Base-by-base conservation (phyloP, 2,888 invertebrate species). In the Stenchaetothrips biformis region DNA sequence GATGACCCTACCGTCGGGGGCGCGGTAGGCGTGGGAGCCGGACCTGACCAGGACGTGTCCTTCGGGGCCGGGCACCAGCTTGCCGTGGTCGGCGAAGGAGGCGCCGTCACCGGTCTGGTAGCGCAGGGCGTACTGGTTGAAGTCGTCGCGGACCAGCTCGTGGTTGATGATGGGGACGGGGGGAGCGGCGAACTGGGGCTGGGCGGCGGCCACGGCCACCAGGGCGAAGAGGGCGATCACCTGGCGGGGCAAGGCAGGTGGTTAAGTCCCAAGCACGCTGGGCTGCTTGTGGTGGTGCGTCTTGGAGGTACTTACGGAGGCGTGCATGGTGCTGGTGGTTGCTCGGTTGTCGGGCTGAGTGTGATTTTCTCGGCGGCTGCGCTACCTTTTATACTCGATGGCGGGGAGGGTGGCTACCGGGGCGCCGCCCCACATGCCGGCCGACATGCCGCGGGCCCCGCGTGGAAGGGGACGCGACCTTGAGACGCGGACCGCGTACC, bases 211-310 rank as follows among this genome's bases (percentile, higher is more conserved):
- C 67, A 74, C 67, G 67, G 25, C 67, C 67, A 74, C 67, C 21
- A 74, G 67, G 67, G 67, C 67, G 67, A 74, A 21, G 21, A 74
- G 67, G 25, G 67, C 67, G 67, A 21, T 25, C 21, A 74, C 67
- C 67, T 74, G 67, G 2, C 67, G 25, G 67, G 21, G 21, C 7
- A 74, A 25, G 67, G 25, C 7, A 1, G 67, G n/a, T 2, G 18
- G 59, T 59, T 59, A 59, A 4, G 37, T 37, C 4, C 37, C 37
- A 37, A n/a, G n/a, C n/a, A n/a, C n/a, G n/a, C 4, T 4, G 37
- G 37, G 37, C 37, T 37, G 37, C 37, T 4, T 4, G 37, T 37
- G 37, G 2, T 37, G 37, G 37, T 37, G 37, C 37, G 4, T 37
- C 37, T 1, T 37, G 2, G 37, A 1, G 37, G 37, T 37, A 37